Conservation (phyloP, 1,140 invertebrate genomes). For the Zaprionus lachaisei region DNA sequence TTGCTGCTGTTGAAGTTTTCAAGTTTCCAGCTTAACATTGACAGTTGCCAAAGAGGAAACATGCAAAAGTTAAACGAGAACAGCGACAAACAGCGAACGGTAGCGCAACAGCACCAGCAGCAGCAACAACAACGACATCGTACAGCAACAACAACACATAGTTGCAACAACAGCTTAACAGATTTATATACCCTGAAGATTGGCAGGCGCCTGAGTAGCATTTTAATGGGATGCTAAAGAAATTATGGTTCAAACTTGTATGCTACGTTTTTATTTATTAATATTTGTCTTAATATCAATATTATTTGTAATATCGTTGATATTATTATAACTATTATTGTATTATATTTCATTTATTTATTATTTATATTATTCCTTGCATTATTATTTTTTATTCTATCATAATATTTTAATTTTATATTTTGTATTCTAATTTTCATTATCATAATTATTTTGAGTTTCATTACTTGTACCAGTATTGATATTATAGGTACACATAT, state of each 20-base stretch:
- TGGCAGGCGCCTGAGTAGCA: conserved; percentile 2
- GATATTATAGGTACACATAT: too few species aligned
- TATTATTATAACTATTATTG: background rate
- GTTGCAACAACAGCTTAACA: conserved; percentile 13
- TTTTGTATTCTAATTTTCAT: too few species aligned
- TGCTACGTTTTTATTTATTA: too few species aligned
- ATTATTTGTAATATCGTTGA: background rate
- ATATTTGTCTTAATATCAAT: background rate
- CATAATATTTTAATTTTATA: too few species aligned
- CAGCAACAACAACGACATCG: conserved; percentile 11
- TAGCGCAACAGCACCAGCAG: conserved; percentile 35
- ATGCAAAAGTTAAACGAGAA: conserved; percentile 63
- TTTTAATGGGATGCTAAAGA: background rate
- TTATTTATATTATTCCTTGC: background rate
- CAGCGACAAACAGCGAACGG: conserved; percentile 55
- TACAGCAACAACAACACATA: conserved; percentile 32
- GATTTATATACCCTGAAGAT: conserved; percentile 27
- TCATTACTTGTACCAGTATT: background rate
- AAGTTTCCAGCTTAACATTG: conserved; percentile 75
- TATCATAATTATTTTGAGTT: too few species aligned
- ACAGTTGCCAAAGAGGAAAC: conserved; percentile 73
- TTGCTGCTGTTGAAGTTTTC: conserved; percentile 49
- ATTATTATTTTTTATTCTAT: too few species aligned
- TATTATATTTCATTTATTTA: background rate
- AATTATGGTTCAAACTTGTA: background rate